Evolutionary conservation across 2,113 vertebrate genomes (phyloP).

Genomic region (Rhinoderma darwinii): DNA sequence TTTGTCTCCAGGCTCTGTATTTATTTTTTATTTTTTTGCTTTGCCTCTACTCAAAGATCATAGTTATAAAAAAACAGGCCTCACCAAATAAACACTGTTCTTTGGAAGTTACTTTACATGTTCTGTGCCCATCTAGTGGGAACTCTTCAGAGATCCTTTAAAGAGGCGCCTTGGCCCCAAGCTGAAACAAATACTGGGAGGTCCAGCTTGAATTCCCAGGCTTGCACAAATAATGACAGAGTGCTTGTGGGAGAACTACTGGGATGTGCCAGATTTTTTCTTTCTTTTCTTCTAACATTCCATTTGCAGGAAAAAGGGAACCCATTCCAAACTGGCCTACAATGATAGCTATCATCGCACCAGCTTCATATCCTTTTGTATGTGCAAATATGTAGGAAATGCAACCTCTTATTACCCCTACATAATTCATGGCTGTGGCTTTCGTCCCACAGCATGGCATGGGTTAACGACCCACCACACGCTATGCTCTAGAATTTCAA

Average conservation of each 20-base stretch:
- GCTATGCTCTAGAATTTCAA: slow-evolving; percentile 24
- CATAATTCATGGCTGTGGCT: background rate
- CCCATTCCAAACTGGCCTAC: background rate
- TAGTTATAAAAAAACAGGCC: background rate
- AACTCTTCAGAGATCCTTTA: slow-evolving; percentile 69
- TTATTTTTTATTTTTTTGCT: too few relatives aligned
- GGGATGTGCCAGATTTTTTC: slow-evolving; percentile 72
- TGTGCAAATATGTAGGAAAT: slow-evolving; percentile 21
- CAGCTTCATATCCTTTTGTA: slow-evolving; percentile 5
- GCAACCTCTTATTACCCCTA: background rate
- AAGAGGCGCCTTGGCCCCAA: slow-evolving; percentile 79
- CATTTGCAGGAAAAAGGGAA: slow-evolving; percentile 61
- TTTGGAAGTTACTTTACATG: slow-evolving; percentile 8
- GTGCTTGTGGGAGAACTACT: slow-evolving; percentile 70
- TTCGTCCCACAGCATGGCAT: slow-evolving; percentile 32
- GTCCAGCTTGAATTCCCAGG: slow-evolving; percentile 77
- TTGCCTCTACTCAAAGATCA: background rate
- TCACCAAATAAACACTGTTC: slow-evolving; percentile 6
- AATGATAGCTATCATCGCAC: slow-evolving; percentile 4
- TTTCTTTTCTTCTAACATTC: slow-evolving; percentile 65
- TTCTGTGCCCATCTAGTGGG: background rate
- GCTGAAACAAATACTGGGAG: slow-evolving; percentile 84
- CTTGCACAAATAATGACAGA: slow-evolving; percentile 80
- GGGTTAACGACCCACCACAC: slow-evolving; percentile 29
- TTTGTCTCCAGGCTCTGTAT: background rate